These are phyloP conservation scores for Hesperophylax magnus DNA, from an alignment of 1,140 invertebrate species.

Conservation along the genomic window DNA sequence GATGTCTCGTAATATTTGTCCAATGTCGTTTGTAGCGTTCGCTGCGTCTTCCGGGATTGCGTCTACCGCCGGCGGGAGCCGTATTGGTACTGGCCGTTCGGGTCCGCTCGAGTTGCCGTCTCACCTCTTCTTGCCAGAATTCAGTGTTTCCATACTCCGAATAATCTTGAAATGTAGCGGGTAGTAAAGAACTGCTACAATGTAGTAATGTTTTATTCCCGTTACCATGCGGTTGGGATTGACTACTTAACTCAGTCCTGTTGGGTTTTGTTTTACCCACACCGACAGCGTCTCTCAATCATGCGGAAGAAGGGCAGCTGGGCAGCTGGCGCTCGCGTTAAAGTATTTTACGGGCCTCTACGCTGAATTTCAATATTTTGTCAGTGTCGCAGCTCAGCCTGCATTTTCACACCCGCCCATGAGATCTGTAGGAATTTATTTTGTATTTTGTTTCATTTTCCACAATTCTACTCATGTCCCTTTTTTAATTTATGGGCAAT, in stretches of 20 bases:
- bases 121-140: too few relatives aligned
- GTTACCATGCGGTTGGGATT: not conserved
- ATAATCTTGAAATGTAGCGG: too few relatives aligned
- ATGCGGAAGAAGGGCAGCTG: conserved; percentile 47
- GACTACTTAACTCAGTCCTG: not conserved
- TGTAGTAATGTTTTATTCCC: not conserved
- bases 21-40: too few relatives aligned
- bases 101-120: too few relatives aligned
- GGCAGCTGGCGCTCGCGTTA: conserved; percentile 45
- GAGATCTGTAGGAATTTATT: not conserved
- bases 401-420: conserved; percentile 25
- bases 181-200: too few relatives aligned
- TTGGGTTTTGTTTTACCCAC: not conserved
- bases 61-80: too few relatives aligned
- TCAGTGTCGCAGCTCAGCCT: conserved; percentile 36
- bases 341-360: conserved; percentile 49
- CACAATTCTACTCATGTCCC: not conserved
- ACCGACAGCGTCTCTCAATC: conserved; percentile 49
- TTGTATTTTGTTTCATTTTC: conserved; percentile 7
- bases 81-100: too few relatives aligned
- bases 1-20: too few relatives aligned
- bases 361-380: conserved; percentile 49
- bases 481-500: too few relatives aligned
- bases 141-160: too few relatives aligned
- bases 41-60: too few relatives aligned